Conservation (phyloP, 2,888 invertebrate species). For the Sialis fuliginosa region DNA sequence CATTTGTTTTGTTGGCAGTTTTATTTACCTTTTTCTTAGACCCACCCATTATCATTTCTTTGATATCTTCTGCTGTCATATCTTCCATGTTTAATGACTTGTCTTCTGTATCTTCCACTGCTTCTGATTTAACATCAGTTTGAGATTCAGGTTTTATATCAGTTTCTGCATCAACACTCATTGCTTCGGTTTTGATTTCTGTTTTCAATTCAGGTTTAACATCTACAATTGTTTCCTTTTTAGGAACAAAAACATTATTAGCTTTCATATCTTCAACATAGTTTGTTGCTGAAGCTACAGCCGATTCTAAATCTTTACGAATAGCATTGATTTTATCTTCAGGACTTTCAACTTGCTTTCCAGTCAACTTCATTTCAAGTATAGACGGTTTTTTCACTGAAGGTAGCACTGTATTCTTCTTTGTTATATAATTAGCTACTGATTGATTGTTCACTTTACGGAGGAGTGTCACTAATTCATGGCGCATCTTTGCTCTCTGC, state of each 20-base stretch:
- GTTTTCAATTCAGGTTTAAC: conserved; percentile 12
- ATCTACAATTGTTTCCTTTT: conserved; percentile 10
- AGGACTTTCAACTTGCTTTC: conserved; percentile 22
- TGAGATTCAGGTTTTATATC: conserved; percentile 28
- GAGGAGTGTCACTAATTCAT: conserved; percentile 42
- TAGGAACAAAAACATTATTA: conserved; percentile 18
- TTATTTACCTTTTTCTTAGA: conserved; percentile 9
- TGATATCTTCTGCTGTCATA: conserved; percentile 20
- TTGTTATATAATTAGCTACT: conserved; percentile 28
- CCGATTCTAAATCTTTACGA: conserved; percentile 39
- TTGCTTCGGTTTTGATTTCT: conserved; percentile 13
- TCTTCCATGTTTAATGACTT: conserved; percentile 16
- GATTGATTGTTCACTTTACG: conserved; percentile 39
- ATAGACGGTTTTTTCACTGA: conserved; percentile 43
- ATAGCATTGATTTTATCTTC: conserved; percentile 30
- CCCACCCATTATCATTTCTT: conserved; percentile 20
- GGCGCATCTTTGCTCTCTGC: conserved; percentile 50
- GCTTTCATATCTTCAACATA: conserved; percentile 31
- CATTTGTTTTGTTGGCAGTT: conserved; percentile 16
- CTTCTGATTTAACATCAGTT: conserved; percentile 22
- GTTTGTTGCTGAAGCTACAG: conserved; percentile 41
- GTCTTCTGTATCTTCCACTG: conserved; percentile 16
- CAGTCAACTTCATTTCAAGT: conserved; percentile 49
- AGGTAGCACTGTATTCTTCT: conserved; percentile 26
- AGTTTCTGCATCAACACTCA: conserved; percentile 19